Percentiles rank a stretch among this genome's conserved stretches.
Conservation (phyloP, 2,888 invertebrate genomes). For the Drosophila pseudotakahashii region DNA sequence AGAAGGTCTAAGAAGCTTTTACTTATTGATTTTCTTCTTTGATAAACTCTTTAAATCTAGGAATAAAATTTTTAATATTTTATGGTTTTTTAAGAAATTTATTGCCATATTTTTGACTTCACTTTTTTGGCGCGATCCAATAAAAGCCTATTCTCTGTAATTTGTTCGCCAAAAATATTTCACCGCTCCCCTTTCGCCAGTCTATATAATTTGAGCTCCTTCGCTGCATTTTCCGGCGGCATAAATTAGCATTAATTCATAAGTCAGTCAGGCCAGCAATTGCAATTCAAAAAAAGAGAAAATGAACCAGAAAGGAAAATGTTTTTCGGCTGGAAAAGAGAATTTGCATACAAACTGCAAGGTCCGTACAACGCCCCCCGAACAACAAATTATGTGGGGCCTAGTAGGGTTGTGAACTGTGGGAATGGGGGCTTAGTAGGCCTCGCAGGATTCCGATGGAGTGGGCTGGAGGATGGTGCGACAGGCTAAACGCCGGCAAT, state of each 20-base stretch:
- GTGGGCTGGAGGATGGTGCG: slow-evolving; percentile 12
- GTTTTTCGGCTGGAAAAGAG: slow-evolving; percentile 44
- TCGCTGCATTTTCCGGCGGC: slow-evolving; percentile 57
- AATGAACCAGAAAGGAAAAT: slow-evolving; percentile 35
- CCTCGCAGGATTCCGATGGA: background rate
- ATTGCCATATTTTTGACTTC: background rate
- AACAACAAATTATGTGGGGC: slow-evolving; percentile 48
- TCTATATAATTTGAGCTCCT: slow-evolving; percentile 42
- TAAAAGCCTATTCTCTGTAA: background rate
- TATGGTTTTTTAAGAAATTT: too few species aligned
- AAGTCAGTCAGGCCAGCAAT: slow-evolving; percentile 42
- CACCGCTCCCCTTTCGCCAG: slow-evolving; percentile 14
- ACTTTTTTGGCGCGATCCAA: background rate
- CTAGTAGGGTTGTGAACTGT: slow-evolving; percentile 1
- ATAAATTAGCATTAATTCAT: slow-evolving; percentile 70
- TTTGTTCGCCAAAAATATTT: slow-evolving; percentile 21
- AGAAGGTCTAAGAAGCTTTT: too few species aligned
- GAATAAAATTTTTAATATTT: too few species aligned
- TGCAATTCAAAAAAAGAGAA: slow-evolving; percentile 28
- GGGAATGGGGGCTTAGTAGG: background rate
- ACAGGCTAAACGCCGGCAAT: slow-evolving; percentile 53
- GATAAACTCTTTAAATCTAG: too few species aligned
- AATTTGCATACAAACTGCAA: slow-evolving; percentile 67
- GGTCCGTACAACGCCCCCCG: slow-evolving; percentile 36
- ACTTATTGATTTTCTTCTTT: too few species aligned